Conservation (phyloP, 1,140 invertebrate species). For the Babylonia areolata region DNA sequence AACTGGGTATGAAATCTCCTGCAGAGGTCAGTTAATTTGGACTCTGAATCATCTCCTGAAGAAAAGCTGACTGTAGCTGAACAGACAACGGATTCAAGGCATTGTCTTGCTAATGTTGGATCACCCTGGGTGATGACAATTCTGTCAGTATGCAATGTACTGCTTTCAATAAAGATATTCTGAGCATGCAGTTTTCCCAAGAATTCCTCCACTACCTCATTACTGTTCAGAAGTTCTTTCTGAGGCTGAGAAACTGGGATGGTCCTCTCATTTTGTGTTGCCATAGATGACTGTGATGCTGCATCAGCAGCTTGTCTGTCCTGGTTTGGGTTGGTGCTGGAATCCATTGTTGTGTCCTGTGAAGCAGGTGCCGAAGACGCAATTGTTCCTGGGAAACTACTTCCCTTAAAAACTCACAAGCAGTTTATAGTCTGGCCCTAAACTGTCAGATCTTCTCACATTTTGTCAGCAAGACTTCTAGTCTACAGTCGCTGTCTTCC, state of each 20-base stretch:
- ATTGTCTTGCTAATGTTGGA: not conserved
- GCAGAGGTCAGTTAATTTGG: not conserved
- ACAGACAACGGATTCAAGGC: not conserved
- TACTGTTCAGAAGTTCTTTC: not conserved
- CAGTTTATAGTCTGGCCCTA: no score
- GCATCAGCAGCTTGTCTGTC: no score
- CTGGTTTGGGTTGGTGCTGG: no score
- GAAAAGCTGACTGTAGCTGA: not conserved
- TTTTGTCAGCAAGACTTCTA: not conserved
- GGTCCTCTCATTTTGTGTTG: not conserved
- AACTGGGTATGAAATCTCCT: not conserved
- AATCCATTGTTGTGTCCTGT: not conserved
- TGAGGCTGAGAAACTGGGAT: not conserved
- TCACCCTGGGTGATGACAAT: not conserved
- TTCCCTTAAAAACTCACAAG: not conserved
- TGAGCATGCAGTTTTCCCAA: not conserved
- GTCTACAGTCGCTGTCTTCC: no score
- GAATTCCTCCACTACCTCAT: not conserved
- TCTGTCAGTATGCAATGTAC: not conserved
- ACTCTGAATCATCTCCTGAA: not conserved
- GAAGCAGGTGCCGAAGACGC: not conserved
- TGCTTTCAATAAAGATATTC: not conserved
- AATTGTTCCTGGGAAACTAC: not conserved
- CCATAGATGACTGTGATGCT: no score
- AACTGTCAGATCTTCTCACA: not conserved